Base-by-base conservation (phyloP, 2,113 vertebrate species). In the Emydocephalus ijimae region DNA sequence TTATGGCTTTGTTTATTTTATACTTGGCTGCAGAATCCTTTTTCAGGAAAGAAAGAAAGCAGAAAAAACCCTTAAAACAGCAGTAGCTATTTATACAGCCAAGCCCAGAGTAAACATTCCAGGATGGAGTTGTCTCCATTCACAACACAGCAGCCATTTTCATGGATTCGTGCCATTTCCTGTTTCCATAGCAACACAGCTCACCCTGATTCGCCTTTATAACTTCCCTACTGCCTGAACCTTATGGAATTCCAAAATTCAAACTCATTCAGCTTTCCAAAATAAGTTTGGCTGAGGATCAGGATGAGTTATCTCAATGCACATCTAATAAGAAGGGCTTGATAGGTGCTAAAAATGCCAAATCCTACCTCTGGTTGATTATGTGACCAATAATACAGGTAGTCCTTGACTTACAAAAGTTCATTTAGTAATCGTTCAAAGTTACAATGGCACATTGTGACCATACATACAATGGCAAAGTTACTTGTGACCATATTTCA, bases 1-100 rank as follows among this genome's bases (percentile, higher is more conserved):
- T 61, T 52, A 59, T 96, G 97, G 97, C 97, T 96, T 96, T 98
- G 97, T 97, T 98, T 97, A 96, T 97, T 98, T 97, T 97, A 98
- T 96, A 97, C 95, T 96, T 97, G 96, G 93, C 97, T 97, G 97
- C 96, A 97, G 96, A 97, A 98, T 96, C 97, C 92, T 97, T 96
- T 96, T 94, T 97, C 96, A 97, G 97, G 98, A 88, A 92, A 86
- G 7, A 39, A 21, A 91, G 14, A 55, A 18, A 23, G 4, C n/a
- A 50, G 15, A 39, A 56, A 11, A 89, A 98, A 97, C 97, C 96
- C 97, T 97, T 97, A 97, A 97, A 98, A 97, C 98, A 98, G 97
- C 96, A 96, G 96, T 96, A 97, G 95, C 97, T 98, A 97, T 98
- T 98, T 97, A 97, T 97, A 97, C 97, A 97, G 97, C 96, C 95